These are phyloP conservation scores for Folsomia manolachei DNA, from an alignment of 2,888 invertebrate genomes.

Conservation along the genomic window DNA sequence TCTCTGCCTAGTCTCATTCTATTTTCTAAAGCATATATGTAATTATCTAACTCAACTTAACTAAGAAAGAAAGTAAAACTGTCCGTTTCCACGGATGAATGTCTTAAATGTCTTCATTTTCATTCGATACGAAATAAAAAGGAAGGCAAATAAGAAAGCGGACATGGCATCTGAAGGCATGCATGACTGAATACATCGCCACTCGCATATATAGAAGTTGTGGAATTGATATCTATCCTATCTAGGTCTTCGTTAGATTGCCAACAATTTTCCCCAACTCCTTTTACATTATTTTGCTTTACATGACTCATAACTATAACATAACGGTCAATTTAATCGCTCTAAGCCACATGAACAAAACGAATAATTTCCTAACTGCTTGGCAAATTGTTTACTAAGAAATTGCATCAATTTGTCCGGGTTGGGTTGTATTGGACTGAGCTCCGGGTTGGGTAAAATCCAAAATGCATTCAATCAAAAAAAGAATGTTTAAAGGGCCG, in stretches of 20 bases:
- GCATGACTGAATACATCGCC: background rate
- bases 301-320: constrained; percentile 10
- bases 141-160: background rate
- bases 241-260: no score
- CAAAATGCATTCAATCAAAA: no score
- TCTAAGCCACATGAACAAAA: background rate
- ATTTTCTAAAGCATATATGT: background rate
- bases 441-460: no score
- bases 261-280: background rate
- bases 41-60: background rate
- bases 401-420: background rate
- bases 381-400: background rate
- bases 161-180: no score
- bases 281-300: background rate
- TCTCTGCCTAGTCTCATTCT: background rate
- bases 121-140: background rate
- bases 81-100: constrained; percentile 2
- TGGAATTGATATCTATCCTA: background rate
- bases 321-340: constrained; percentile 3
- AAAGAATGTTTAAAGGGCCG: no score
- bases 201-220: background rate
- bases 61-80: background rate
- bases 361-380: background rate
- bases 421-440: no score
- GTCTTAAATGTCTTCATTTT: constrained; percentile 8